Evolutionary conservation across 2,797 vertebrate genomes (phyloP).

Genomic region (Tauraco hartlaubi): DNA sequence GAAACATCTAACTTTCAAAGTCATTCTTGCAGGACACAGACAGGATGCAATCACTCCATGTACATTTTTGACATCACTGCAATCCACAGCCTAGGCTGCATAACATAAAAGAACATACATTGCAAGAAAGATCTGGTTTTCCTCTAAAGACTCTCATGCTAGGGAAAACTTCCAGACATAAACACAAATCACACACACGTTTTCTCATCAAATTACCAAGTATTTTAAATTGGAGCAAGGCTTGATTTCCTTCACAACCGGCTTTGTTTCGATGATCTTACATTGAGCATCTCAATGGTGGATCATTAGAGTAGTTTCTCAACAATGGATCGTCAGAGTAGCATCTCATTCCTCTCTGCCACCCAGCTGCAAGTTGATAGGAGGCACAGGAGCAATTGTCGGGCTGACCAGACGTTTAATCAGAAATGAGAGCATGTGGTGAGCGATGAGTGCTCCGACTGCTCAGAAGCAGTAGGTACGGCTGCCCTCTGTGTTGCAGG

Average conservation of each 20-base stretch:
- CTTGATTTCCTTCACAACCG: not conserved
- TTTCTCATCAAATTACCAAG: constrained; percentile 15
- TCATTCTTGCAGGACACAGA: constrained; percentile 62
- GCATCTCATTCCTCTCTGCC: not conserved
- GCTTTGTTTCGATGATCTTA: not conserved
- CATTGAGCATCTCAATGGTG: not conserved
- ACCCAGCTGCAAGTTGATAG: not conserved
- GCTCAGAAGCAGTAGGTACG: not conserved
- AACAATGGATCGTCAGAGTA: not conserved
- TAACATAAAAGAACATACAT: constrained; percentile 66
- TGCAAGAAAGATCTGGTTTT: constrained; percentile 49
- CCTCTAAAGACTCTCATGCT: constrained; percentile 42
- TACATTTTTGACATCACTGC: constrained; percentile 69
- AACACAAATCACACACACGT: not conserved
- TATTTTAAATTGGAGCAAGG: not conserved
- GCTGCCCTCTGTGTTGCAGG: not conserved
- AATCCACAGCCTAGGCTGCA: constrained; percentile 32
- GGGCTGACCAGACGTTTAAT: not conserved
- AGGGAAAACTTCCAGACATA: constrained; percentile 59
- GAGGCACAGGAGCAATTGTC: not conserved
- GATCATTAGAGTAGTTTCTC: not conserved
- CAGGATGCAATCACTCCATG: constrained; percentile 64
- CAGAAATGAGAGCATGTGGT: not conserved
- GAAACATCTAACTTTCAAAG: constrained; percentile 77
- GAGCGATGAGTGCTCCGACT: accelerated